A percentile compares a stretch with the other conserved stretches of the same genome.
Evolutionary conservation across 2,113 vertebrate species (phyloP).

Genomic region (Chamaea fasciata): DNA sequence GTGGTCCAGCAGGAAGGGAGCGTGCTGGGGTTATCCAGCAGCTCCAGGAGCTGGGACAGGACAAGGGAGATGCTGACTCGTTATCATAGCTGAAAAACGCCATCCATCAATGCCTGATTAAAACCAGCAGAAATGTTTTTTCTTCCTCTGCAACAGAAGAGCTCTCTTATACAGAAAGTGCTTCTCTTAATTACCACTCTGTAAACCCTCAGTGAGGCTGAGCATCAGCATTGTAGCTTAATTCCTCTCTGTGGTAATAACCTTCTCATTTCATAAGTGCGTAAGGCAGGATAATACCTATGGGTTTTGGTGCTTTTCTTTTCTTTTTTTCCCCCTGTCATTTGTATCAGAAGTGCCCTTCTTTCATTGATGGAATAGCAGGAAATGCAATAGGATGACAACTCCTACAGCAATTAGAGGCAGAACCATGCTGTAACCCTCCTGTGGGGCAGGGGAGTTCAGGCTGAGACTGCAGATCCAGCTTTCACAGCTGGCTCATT

Average conservation of each 20-base stretch:
- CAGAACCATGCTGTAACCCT: not conserved
- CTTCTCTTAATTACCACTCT: constrained; percentile 26
- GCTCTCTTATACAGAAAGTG: constrained; percentile 10
- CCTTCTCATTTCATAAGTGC: not conserved
- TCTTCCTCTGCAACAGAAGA: constrained; percentile 18
- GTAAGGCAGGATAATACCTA: not conserved
- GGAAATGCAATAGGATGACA: not conserved
- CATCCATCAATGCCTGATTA: constrained; percentile 24
- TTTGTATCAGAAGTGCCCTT: not conserved
- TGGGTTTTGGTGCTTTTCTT: not conserved
- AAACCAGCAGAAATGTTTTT: not conserved
- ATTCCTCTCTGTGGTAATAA: constrained; percentile 3
- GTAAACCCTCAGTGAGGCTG: not conserved
- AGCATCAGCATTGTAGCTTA: not conserved
- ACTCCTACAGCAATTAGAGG: not conserved
- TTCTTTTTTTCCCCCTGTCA: accelerated
- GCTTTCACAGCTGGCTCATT: not conserved
- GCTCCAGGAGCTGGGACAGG: not conserved
- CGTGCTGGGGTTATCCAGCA: not conserved
- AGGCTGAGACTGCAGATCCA: not conserved
- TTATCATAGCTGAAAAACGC: not conserved
- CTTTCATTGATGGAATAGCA: not conserved
- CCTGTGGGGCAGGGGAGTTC: not conserved
- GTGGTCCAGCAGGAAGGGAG: not conserved
- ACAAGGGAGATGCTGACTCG: accelerated